Conservation (phyloP, 2,113 vertebrate genomes). For the Glaucomys volans region DNA sequence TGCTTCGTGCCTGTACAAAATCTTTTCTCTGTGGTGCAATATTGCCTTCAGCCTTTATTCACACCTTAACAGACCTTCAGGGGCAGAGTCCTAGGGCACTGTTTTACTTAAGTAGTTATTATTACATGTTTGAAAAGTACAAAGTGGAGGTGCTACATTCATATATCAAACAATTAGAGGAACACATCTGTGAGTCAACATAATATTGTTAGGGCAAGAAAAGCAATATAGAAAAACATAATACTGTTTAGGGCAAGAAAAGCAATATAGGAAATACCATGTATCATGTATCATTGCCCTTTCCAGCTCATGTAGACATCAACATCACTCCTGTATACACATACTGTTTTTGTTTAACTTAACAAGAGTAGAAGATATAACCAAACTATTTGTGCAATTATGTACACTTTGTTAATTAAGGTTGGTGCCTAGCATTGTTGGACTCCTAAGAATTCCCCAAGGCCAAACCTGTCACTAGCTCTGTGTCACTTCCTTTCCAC, state of each 20-base stretch:
- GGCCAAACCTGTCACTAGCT: conserved; percentile 41
- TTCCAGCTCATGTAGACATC: background rate
- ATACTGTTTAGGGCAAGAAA: background rate
- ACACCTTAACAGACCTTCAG: background rate
- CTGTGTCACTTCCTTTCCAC: conserved; percentile 22
- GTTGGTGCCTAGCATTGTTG: background rate
- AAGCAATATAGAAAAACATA: background rate
- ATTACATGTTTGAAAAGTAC: conserved; percentile 22
- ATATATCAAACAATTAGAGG: background rate
- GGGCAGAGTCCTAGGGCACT: background rate
- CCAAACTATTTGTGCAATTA: background rate
- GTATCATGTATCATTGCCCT: background rate
- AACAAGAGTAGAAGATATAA: conserved; percentile 33
- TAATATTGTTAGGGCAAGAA: background rate
- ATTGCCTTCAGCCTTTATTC: conserved; percentile 6
- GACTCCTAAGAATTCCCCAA: conserved; percentile 49
- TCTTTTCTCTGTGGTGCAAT: background rate
- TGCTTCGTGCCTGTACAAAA: background rate
- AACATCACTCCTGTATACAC: background rate
- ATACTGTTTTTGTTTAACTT: conserved; percentile 22
- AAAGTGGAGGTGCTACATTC: background rate
- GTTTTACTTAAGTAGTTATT: conserved; percentile 10
- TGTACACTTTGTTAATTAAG: conserved; percentile 65
- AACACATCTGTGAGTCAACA: background rate
- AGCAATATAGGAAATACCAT: background rate